Evolutionary conservation across 2,113 vertebrate genomes (phyloP).

Genomic region (Tauraco erythrolophus): DNA sequence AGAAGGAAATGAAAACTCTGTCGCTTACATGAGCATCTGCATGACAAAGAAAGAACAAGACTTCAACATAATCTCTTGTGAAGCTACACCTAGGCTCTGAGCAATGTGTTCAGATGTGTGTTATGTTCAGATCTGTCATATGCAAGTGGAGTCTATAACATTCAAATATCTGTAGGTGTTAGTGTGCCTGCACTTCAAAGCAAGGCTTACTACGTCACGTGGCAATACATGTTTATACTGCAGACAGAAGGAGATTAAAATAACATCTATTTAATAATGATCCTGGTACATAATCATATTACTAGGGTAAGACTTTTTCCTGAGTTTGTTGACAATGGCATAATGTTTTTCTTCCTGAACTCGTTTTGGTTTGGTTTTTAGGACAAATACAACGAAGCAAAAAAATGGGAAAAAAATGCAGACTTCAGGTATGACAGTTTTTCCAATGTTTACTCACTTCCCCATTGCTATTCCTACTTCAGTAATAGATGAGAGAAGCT

Average conservation of each 20-base stretch:
- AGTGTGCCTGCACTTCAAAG: neutral
- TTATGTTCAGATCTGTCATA: neutral
- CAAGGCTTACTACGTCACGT: neutral
- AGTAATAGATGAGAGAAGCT: neutral
- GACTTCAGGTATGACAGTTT: constrained; percentile 59
- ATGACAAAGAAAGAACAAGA: neutral
- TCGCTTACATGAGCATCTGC: neutral
- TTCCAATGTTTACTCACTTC: neutral
- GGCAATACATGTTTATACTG: neutral
- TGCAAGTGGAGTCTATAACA: neutral
- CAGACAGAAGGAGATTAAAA: neutral
- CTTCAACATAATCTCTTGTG: neutral
- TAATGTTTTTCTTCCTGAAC: neutral
- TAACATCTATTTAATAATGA: neutral
- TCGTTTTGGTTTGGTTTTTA: constrained; percentile 65
- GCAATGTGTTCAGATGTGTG: neutral
- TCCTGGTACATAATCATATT: neutral
- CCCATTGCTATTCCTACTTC: neutral
- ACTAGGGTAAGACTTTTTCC: neutral
- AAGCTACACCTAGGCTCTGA: neutral
- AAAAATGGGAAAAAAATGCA: neutral
- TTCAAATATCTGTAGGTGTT: neutral
- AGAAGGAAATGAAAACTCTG: neutral
- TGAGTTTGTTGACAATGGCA: neutral
- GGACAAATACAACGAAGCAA: neutral